Base-by-base conservation (phyloP, 2,113 vertebrate species). In the Megaceryle torquata region DNA sequence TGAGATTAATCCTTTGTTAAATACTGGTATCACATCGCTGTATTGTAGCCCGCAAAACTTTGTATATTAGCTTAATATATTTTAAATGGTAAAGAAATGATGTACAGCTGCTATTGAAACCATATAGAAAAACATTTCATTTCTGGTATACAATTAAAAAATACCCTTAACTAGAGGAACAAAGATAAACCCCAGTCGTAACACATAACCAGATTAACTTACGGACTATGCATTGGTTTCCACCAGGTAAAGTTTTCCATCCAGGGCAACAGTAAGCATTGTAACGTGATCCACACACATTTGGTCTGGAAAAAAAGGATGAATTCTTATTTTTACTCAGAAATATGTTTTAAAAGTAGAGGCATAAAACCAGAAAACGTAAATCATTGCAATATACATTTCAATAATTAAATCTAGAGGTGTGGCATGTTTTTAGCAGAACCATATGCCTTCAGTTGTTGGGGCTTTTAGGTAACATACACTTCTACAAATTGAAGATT, bases 141-240 rank as follows among this genome's bases (percentile, higher is more conserved):
- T n/a, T 60, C 51, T 86, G 29, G 26, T 51, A 69, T 8, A 64
- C 64, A 90, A 89, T 44, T 75, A 63, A 80, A 46, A 91, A 91
- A 72, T 35, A 84, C 31, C 25, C 68, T 67, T 60, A 64, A n/a
- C 48, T 0, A 43, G 35, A 87, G 41, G 19, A n/a, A 70, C 68
- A 88, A 86, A 91, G 92, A 76, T 65, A 90, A 92, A 77, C 64
- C 51, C 86, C 31, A 83, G 21, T 46, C 61, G 59, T 60, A 81
- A 88, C 46, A 85, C 10, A 10, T 5, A 91, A 89, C 28, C n/a
- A 39, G 28, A 64, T 50, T 82, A 93, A 99, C 99, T 99, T 98
- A 99, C 99, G 99, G 91, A 99, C 99, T 93, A 99, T 99, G 97
- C 99, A 99, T 92, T 99, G 99, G 97, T 99, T 99, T 96, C 99